Percentiles rank a stretch among this genome's conserved stretches.
Evolutionary conservation across 1,140 invertebrate species (phyloP).

Genomic region (Teleogryllus occipitalis): DNA sequence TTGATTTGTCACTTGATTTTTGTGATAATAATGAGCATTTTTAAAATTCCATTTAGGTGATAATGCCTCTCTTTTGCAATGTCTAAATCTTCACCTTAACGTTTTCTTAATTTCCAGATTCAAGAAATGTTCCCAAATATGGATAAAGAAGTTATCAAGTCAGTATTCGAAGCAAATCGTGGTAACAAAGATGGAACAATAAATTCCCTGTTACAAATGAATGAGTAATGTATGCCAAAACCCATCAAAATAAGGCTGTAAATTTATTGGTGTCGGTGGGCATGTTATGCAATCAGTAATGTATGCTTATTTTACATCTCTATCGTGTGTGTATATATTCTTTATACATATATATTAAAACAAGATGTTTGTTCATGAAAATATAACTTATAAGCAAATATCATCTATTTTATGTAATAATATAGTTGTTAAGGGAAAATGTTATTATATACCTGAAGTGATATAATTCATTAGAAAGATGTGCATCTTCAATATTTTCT

Average conservation of each 20-base stretch:
- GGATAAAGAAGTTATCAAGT: conserved; percentile 84
- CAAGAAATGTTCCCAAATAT: conserved; percentile 95
- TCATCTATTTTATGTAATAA: not conserved
- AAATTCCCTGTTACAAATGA: conserved; percentile 83
- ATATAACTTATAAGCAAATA: not conserved
- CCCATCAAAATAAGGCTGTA: not conserved
- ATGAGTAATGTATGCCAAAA: conserved; percentile 42
- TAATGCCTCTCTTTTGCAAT: not conserved
- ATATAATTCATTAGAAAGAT: not conserved
- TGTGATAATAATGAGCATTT: not conserved
- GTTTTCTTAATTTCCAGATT: conserved; percentile 49
- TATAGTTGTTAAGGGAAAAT: not conserved
- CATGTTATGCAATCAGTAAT: not conserved
- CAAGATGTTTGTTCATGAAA: not conserved
- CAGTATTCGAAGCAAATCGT: conserved; percentile 78
- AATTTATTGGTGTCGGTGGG: conserved; percentile 6
- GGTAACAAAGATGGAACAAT: conserved; percentile 87
- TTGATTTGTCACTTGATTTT: not conserved
- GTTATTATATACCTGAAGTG: not conserved
- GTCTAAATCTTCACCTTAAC: not conserved
- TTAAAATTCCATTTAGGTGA: not conserved
- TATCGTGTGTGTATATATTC: not conserved
- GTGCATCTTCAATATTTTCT: not conserved
- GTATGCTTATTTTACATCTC: not conserved
- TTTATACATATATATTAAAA: not conserved